Conservation (phyloP, 53 echinoderm and acorn worm species). For the Echinarachnius parma region DNA sequence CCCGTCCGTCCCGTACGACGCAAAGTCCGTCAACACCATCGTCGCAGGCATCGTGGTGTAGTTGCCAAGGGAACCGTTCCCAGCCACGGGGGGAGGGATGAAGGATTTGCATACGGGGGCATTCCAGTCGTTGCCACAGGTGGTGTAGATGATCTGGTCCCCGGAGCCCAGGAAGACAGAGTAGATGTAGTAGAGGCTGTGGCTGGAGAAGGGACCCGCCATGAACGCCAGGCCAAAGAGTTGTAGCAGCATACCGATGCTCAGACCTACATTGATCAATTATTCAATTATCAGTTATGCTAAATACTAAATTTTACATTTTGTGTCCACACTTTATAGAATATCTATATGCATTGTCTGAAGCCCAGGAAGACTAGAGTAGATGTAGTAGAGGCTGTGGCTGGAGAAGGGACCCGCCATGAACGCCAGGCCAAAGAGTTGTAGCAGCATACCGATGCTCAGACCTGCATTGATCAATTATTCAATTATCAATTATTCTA, state of each 20-base stretch:
- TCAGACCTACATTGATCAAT: too few species aligned
- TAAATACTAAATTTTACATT: too few species aligned
- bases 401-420: conserved; percentile 14
- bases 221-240: conserved; percentile 26
- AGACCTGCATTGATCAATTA: too few species aligned
- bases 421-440: conserved; percentile 27
- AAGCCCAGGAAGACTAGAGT: too few species aligned
- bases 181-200: conserved; percentile 42
- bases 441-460: conserved; percentile 40
- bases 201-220: conserved; percentile 14
- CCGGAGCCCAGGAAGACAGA: conserved; percentile 20
- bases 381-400: conserved; percentile 42
- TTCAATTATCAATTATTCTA: too few species aligned
- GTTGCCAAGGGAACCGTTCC: background rate
- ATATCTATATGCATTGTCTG: too few species aligned
- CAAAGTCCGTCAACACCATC: background rate
- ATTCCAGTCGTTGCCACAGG: conserved; percentile 16
- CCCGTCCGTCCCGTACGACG: background rate
- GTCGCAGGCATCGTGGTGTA: background rate
- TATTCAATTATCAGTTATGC: too few species aligned
- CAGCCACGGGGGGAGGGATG: background rate
- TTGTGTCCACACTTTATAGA: too few species aligned
- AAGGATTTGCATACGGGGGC: background rate
- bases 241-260: conserved; percentile 40
- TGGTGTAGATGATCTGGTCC: conserved; percentile 7